Conservation (phyloP, 2,797 vertebrate genomes). For the Eulemur mongoz region DNA sequence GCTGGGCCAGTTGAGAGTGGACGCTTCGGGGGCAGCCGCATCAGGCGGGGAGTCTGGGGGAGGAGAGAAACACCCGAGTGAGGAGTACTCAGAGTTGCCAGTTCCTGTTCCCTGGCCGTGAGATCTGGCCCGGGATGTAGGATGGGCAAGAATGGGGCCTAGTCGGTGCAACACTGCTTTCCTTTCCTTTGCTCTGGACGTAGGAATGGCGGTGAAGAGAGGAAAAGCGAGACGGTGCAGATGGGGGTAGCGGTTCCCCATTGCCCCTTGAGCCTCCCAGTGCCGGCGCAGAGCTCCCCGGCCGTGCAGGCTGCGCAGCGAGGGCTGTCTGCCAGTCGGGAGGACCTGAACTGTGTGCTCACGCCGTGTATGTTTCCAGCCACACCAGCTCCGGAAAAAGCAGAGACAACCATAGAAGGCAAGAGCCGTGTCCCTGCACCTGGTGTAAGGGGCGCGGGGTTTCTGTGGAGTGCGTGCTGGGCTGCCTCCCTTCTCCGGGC, state of each 20-base stretch:
- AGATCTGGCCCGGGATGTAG: background rate
- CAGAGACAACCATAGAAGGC: background rate
- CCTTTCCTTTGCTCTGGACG: background rate
- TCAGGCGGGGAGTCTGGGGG: rapidly evolving
- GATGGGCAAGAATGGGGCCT: background rate
- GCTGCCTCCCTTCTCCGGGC: background rate
- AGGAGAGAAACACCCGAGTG: background rate
- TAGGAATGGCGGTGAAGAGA: background rate
- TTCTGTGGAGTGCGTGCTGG: background rate
- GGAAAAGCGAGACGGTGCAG: background rate
- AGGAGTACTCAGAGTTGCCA: background rate
- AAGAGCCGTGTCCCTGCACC: background rate
- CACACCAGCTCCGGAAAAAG: background rate
- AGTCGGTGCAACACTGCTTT: background rate
- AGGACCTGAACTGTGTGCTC: background rate
- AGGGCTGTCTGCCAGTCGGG: background rate
- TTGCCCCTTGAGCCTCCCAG: rapidly evolving
- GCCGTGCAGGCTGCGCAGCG: rapidly evolving
- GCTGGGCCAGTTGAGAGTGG: rapidly evolving
- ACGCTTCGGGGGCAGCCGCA: rapidly evolving
- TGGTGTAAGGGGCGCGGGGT: background rate
- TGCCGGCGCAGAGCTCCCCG: background rate
- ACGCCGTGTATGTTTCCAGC: background rate
- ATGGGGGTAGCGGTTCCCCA: background rate
- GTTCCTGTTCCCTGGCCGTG: background rate